Percentiles rank a stretch among this genome's conserved stretches.
These are phyloP conservation scores for Shinisaurus crocodilurus DNA, from an alignment of 2,113 vertebrate species.

Conservation along the genomic window DNA sequence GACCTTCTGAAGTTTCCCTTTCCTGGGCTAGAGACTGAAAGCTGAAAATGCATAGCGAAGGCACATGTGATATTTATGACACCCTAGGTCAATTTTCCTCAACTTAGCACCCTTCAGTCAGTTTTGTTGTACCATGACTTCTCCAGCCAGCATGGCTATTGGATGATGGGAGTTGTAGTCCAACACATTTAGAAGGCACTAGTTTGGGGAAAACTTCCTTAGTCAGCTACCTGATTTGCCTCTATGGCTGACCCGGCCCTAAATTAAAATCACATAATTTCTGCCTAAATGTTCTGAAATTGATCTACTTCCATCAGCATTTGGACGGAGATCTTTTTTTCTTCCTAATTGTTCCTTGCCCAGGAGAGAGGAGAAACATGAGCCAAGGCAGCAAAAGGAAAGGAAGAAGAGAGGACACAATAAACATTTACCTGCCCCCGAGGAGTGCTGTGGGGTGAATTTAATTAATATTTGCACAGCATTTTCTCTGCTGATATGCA, in stretches of 20 bases:
- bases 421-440: not conserved
- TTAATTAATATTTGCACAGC: conserved; percentile 5
- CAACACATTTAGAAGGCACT: not conserved
- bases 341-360: not conserved
- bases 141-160: not conserved
- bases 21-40: not conserved
- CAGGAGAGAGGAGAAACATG: not conserved
- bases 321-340: not conserved
- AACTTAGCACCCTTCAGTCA: not conserved
- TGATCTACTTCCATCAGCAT: not conserved
- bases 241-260: not conserved
- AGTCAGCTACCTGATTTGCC: not conserved
- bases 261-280: not conserved
- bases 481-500: not conserved
- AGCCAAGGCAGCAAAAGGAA: conserved; percentile 4
- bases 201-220: too few relatives aligned
- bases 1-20: too few relatives aligned
- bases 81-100: not conserved
- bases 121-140: not conserved
- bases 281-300: not conserved
- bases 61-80: too few relatives aligned
- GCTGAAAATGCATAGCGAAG: not conserved
- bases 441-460: not conserved
- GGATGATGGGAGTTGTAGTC: not conserved
- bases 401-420: not conserved